phyloP scores from a whole-genome alignment of 2,797 vertebrate genomes.

The Phrynocephalus vlangalii region DNA sequence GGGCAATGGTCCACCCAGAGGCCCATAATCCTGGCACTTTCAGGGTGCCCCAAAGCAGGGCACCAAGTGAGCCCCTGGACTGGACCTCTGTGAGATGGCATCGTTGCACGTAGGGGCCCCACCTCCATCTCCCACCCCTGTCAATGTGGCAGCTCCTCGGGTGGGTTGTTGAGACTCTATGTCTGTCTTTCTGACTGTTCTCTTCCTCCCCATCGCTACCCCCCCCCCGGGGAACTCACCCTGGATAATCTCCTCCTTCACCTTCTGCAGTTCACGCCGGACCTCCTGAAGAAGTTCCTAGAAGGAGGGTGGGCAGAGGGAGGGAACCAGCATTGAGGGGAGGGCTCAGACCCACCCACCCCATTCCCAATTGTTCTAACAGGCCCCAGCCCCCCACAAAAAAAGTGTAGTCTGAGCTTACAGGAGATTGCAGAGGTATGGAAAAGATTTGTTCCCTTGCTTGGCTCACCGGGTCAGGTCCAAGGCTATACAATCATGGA shows the following conservation, averaged over 20 bases:
- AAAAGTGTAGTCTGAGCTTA: not conserved
- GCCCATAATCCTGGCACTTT: too few relatives aligned
- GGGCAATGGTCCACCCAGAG: too few relatives aligned
- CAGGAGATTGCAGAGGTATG: not conserved
- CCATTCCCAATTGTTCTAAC: too few relatives aligned
- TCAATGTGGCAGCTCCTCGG: too few relatives aligned
- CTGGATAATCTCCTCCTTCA: constrained; percentile 90
- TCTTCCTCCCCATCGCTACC: too few relatives aligned
- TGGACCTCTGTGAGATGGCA: too few relatives aligned
- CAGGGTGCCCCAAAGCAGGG: too few relatives aligned
- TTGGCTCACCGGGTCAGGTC: not conserved
- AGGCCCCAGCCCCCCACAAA: not conserved
- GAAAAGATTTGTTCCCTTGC: not conserved
- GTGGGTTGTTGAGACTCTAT: too few relatives aligned
- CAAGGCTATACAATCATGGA: not conserved
- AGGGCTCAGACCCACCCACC: not conserved
- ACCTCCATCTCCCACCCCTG: too few relatives aligned
- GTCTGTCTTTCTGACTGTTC: too few relatives aligned
- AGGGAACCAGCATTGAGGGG: not conserved
- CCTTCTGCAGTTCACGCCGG: constrained; percentile 86
- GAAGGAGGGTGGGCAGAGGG: not conserved
- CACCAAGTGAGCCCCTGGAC: too few relatives aligned
- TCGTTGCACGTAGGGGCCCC: too few relatives aligned
- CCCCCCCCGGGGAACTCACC: constrained; percentile 70
- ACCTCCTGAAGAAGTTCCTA: constrained; percentile 89